These are phyloP conservation scores for Leucoptera coffeella DNA, from an alignment of 2,888 invertebrate genomes.

Conservation along the genomic window DNA sequence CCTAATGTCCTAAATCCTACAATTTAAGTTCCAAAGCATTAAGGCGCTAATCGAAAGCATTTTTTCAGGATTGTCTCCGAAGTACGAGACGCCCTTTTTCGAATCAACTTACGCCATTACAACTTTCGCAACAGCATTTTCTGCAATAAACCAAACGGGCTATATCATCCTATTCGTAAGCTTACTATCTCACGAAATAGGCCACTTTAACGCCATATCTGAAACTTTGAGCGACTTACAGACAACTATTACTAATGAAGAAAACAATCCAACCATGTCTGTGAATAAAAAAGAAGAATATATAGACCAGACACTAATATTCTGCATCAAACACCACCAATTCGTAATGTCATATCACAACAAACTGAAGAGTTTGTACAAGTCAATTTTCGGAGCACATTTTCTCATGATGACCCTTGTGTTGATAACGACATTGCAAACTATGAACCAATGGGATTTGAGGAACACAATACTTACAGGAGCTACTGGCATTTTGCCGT, in stretches of 20 bases:
- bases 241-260: conserved; percentile 7
- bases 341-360: conserved; percentile 16
- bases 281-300: conserved; percentile 4
- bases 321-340: conserved; percentile 22
- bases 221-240: conserved; percentile 15
- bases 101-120: conserved; percentile 17
- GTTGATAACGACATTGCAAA: conserved; percentile 22
- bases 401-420: conserved; percentile 22
- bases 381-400: conserved; percentile 18
- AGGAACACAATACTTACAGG: conserved; percentile 20
- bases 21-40: too few species aligned
- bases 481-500: conserved; percentile 17
- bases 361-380: conserved; percentile 15
- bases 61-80: conserved; percentile 17
- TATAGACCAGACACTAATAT: conserved; percentile 13
- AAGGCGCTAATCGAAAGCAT: too few species aligned
- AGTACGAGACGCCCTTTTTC: conserved; percentile 20
- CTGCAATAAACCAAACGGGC: conserved; percentile 23
- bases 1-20: too few species aligned
- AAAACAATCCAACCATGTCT: conserved; percentile 2
- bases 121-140: conserved; percentile 15
- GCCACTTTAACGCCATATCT: conserved; percentile 20
- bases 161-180: conserved; percentile 22
- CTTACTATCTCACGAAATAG: conserved; percentile 18
- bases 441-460: conserved; percentile 19